Conservation (phyloP, 2,888 invertebrate genomes). For the Mystacides longicornis region DNA sequence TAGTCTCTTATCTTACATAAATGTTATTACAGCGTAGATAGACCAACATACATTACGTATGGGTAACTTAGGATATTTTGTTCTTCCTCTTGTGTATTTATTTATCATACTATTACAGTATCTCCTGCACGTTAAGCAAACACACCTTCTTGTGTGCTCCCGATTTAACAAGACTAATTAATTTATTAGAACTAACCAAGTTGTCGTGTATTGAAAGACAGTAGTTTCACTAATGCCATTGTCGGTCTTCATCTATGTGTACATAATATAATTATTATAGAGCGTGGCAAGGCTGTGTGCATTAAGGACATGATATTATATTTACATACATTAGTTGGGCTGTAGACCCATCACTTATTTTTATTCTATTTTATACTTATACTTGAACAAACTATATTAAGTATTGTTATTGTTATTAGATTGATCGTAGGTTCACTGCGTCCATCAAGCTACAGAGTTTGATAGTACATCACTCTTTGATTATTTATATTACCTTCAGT, state of each 20-base stretch:
- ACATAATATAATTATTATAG: conserved; percentile 2
- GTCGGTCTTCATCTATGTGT: not conserved
- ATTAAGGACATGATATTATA: conserved; percentile 46
- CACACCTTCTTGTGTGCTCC: no score
- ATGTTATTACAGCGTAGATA: no score
- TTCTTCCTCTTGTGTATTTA: no score
- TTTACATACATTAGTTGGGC: conserved; percentile 23
- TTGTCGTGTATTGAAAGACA: no score
- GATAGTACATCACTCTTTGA: conserved; percentile 14
- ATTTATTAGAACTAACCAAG: no score
- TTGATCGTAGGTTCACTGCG: conserved; percentile 27
- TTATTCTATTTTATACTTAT: conserved; percentile 19
- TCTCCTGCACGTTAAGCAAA: no score
- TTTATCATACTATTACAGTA: no score
- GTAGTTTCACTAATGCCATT: no score
- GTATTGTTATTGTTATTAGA: not conserved
- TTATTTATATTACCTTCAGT: conserved; percentile 13
- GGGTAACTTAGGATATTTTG: no score
- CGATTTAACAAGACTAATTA: no score
- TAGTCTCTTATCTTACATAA: no score
- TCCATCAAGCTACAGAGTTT: conserved; percentile 23
- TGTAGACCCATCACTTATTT: conserved; percentile 18
- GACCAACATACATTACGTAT: no score
- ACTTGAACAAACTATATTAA: conserved; percentile 25
- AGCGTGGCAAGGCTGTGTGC: conserved; percentile 69